phyloP scores from a whole-genome alignment of 2,888 invertebrate genomes.

The Caenorhabditis afra region DNA sequence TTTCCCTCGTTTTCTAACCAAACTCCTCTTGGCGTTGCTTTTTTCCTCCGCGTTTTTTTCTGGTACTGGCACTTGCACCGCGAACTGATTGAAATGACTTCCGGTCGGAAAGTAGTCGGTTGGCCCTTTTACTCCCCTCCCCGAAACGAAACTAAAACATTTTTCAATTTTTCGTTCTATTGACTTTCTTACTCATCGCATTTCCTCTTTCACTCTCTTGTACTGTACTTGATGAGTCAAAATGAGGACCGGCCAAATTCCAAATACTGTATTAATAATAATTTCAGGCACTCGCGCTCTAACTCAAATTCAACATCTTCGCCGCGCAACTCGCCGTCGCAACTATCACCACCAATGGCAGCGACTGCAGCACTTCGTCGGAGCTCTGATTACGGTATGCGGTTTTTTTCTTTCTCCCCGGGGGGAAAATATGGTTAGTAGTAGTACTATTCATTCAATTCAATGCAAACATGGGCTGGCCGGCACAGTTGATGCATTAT shows the following conservation, averaged over 20 bases:
- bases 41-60: constrained; percentile 5
- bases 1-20: too few species aligned
- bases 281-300: constrained; percentile 66
- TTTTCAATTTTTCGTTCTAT: too few species aligned
- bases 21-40: not conserved
- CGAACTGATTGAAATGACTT: constrained; percentile 40
- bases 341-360: constrained; percentile 66
- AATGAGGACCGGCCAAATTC: too few species aligned
- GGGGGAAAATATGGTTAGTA: not conserved
- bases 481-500: too few species aligned
- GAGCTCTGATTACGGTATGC: constrained; percentile 66
- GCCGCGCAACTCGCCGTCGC: constrained; percentile 61
- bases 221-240: not conserved
- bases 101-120: constrained; percentile 13
- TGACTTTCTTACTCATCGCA: constrained; percentile 49
- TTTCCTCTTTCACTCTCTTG: not conserved
- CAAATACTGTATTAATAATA: constrained; percentile 17
- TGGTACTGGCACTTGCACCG: not conserved
- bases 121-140: too few species aligned
- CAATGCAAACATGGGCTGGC: constrained; percentile 24
- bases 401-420: not conserved
- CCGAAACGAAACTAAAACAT: not conserved
- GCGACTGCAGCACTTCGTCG: constrained; percentile 66
- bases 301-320: constrained; percentile 58
- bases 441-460: constrained; percentile 27